These are phyloP conservation scores for Drosophila simulans DNA, from an alignment of 1,140 invertebrate species.

Conservation along the genomic window DNA sequence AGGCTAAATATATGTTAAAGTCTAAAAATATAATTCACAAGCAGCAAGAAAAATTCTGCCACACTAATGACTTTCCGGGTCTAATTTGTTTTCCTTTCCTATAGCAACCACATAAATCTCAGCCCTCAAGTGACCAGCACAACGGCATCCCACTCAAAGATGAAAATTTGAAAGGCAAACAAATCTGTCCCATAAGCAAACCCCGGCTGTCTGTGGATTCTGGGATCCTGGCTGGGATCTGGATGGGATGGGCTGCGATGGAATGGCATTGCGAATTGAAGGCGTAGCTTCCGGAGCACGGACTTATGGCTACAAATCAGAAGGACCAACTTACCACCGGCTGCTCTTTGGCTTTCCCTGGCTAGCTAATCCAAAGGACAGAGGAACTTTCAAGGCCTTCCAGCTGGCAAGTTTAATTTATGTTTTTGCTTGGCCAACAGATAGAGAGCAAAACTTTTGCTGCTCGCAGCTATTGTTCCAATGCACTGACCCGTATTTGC, in stretches of 20 bases:
- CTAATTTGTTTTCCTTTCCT: not conserved
- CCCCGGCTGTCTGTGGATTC: slow-evolving; percentile 14
- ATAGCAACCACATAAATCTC: slow-evolving; percentile 20
- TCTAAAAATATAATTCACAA: too few species aligned
- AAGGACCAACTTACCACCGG: slow-evolving; percentile 52
- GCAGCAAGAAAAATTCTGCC: not conserved
- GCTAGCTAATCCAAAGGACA: slow-evolving; percentile 62
- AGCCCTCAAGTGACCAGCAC: slow-evolving; percentile 30
- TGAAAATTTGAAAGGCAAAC: slow-evolving; percentile 44
- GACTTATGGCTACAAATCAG: slow-evolving; percentile 54
- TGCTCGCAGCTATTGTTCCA: slow-evolving; percentile 60
- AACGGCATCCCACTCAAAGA: slow-evolving; percentile 19
- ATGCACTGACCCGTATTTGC: slow-evolving; percentile 54
- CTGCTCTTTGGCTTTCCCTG: not conserved
- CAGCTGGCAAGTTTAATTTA: slow-evolving; percentile 52
- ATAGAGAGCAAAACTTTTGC: slow-evolving; percentile 30
- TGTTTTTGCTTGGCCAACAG: slow-evolving; percentile 42
- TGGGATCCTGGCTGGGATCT: not conserved
- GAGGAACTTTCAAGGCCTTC: slow-evolving; percentile 47
- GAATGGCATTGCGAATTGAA: slow-evolving; percentile 1
- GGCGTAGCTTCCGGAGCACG: slow-evolving; percentile 19
- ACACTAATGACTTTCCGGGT: not conserved
- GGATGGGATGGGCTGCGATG: not conserved
- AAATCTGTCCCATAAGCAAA: slow-evolving; percentile 45
- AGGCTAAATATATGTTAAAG: too few species aligned